phyloP scores from a whole-genome alignment of 2,888 invertebrate genomes.

The Epistrophe eligans region DNA sequence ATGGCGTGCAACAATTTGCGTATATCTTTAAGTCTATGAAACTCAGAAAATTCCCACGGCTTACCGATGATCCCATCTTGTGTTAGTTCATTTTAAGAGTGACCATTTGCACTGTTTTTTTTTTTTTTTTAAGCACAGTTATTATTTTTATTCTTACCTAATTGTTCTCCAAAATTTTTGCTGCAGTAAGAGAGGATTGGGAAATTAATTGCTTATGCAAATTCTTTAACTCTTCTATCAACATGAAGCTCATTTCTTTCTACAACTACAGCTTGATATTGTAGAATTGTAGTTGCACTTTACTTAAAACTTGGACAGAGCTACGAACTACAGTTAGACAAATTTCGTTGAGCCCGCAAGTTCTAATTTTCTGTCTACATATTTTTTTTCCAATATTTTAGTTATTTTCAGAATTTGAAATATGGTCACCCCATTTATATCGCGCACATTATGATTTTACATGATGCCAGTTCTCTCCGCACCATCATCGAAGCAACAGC shows the following conservation, averaged over 20 bases:
- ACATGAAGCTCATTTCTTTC: too few species aligned
- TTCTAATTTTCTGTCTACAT: too few species aligned
- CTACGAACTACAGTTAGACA: too few species aligned
- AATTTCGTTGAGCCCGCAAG: too few species aligned
- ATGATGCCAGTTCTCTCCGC: neutral
- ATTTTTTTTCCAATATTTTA: neutral
- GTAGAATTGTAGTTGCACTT: too few species aligned
- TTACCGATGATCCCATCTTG: constrained; percentile 20
- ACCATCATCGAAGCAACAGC: neutral
- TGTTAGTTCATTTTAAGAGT: neutral
- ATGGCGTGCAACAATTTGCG: constrained; percentile 74
- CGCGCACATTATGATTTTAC: neutral
- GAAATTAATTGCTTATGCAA: too few species aligned
- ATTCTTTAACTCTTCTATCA: too few species aligned
- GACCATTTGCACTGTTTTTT: neutral
- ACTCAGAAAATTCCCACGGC: constrained; percentile 59
- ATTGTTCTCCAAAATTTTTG: neutral
- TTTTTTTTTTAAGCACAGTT: neutral
- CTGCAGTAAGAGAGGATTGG: too few species aligned
- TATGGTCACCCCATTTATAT: constrained; percentile 32
- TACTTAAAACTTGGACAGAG: too few species aligned
- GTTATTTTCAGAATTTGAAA: neutral
- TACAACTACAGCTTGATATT: too few species aligned
- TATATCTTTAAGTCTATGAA: constrained; percentile 49
- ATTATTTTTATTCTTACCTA: neutral